Evolutionary conservation across 2,797 vertebrate genomes (phyloP), one percentile per base, ranked within the genome.

Genomic region (Liparis tanakae): DNA sequence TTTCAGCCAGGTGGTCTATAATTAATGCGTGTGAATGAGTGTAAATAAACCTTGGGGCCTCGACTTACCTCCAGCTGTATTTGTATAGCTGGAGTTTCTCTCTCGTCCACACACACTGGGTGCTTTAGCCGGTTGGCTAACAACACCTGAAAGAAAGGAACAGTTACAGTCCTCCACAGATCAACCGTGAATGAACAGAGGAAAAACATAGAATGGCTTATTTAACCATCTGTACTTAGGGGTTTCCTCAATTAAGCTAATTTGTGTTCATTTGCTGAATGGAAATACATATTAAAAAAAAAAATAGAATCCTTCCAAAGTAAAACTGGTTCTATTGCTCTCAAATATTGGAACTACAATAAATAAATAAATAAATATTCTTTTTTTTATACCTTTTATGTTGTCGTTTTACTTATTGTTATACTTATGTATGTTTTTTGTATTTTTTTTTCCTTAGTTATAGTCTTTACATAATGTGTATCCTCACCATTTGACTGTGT

Each of bases 11-110:
- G 85, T 89, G 84, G 79, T 83, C 90, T 92, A 92, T 90, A 92
- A 93, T 92, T 91, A 90, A 88, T 83, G 54, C 50, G 72, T 78
- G 87, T 78, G 78, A 84, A 88, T 78, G 72, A 79, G 86, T 74
- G 90, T 88, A 92, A 93, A 94, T 92, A 94, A 91, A 92, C 88
- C 86, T 88, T 84, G 85, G 57, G 88, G 80, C 89, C 86, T 82
- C 7, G 34, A 82, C 85, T 85, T 84, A 83, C 88, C 89, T 91
- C 89, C 92, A 92, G 91, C 91, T 93, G 91, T 92, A 89, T 92
- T 91, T 91, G 89, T 88, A 83, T 89, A 91, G 88, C 88, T 90
- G 88, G 84, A 88, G 82, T 86, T 85, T 82, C 80, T 85, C 81
- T 76, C 73, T 48, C 3, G 51, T 86, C 76, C 82, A 71, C 88